A percentile compares a stretch with the other conserved stretches of the same genome.
phyloP scores from a whole-genome alignment of 2,888 invertebrate genomes.

The Drosophila affinis region DNA sequence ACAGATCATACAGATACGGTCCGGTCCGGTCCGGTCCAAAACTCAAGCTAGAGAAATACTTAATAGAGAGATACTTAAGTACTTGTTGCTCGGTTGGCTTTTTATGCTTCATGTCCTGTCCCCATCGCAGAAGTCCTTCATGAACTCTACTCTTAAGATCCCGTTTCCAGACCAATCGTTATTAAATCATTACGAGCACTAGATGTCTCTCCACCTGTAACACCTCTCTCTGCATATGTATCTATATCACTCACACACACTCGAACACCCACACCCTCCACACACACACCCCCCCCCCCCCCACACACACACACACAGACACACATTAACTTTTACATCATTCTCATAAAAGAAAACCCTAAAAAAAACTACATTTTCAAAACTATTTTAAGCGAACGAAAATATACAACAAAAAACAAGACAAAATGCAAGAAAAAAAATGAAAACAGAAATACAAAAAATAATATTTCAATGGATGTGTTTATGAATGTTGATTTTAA shows the following conservation, averaged over 20 bases:
- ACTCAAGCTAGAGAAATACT: slow-evolving; percentile 22
- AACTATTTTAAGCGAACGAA: slow-evolving; percentile 45
- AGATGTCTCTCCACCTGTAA: slow-evolving; percentile 2
- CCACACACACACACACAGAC: slow-evolving; percentile 12
- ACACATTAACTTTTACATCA: slow-evolving; percentile 31
- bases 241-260: slow-evolving; percentile 25
- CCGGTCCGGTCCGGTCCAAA: slow-evolving; percentile 1
- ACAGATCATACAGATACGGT: slow-evolving; percentile 13
- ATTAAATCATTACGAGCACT: slow-evolving; percentile 1
- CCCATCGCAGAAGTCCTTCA: neutral
- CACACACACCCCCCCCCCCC: neutral
- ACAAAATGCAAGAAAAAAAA: slow-evolving; percentile 26
- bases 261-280: slow-evolving; percentile 14
- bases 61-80: slow-evolving; percentile 34
- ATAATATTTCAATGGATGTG: slow-evolving; percentile 33
- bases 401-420: slow-evolving; percentile 32
- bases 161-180: slow-evolving; percentile 17
- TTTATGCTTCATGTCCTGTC: slow-evolving; percentile 58
- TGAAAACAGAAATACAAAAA: slow-evolving; percentile 15
- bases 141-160: slow-evolving; percentile 3
- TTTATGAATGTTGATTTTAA: slow-evolving; percentile 80
- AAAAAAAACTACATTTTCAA: slow-evolving; percentile 34
- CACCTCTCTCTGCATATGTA: slow-evolving; percentile 25
- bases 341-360: slow-evolving; percentile 26
- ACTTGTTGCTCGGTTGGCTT: slow-evolving; percentile 64